Evolutionary conservation across 2,113 vertebrate species (phyloP).

Genomic region (Pardalotus punctatus): DNA sequence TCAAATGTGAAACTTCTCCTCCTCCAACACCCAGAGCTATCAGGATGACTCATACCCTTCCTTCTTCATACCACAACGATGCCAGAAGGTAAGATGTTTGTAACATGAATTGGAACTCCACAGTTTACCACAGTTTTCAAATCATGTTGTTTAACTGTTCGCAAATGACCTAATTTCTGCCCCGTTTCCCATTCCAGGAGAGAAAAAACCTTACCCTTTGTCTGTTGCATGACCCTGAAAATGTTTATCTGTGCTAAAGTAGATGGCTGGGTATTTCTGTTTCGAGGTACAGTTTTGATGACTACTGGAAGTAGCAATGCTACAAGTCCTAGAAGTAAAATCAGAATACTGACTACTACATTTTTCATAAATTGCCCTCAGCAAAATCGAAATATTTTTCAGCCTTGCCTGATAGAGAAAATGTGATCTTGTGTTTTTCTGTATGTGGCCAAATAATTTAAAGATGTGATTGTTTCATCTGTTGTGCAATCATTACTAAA

Average conservation of each 20-base stretch:
- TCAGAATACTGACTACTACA: background rate
- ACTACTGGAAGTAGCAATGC: background rate
- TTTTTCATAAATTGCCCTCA: background rate
- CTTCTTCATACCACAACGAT: conserved; percentile 95
- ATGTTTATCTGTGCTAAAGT: background rate
- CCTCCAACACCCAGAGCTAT: conserved; percentile 91
- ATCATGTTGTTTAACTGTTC: background rate
- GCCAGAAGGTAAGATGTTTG: conserved; percentile 80
- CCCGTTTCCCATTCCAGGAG: background rate
- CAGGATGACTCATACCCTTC: conserved; percentile 96
- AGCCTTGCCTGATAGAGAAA: background rate
- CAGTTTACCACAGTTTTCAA: background rate
- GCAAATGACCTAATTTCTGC: background rate
- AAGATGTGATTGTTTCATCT: background rate
- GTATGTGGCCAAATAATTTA: background rate
- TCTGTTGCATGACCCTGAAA: background rate
- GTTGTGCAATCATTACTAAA: background rate
- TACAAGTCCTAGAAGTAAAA: background rate
- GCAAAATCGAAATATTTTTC: background rate
- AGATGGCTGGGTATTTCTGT: background rate
- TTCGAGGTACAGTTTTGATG: background rate
- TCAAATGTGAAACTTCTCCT: conserved; percentile 98
- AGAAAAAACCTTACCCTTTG: background rate
- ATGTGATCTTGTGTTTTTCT: background rate
- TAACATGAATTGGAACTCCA: background rate